A percentile compares a stretch with the other conserved stretches of the same genome.
These are phyloP conservation scores for Pyrocoelia pectoralis DNA, from an alignment of 2,888 invertebrate species.

Conservation along the genomic window DNA sequence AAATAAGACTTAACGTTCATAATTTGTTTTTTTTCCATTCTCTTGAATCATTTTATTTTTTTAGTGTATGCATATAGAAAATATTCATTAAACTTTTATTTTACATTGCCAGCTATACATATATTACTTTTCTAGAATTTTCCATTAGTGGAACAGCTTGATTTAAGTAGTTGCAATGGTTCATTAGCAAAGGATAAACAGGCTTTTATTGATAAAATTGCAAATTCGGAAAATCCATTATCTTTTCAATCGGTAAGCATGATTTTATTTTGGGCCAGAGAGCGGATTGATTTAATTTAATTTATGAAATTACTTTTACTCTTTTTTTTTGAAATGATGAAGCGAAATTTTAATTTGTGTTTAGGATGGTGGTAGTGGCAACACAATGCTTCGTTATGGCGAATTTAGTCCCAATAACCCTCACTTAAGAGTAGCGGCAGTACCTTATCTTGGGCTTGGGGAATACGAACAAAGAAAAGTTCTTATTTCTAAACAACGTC, in stretches of 20 bases:
- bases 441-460: conserved; percentile 66
- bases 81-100: conserved; percentile 2
- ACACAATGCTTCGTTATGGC: conserved; percentile 66
- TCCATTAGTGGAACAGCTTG: conserved; percentile 53
- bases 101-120: conserved; percentile 36
- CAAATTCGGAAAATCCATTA: conserved; percentile 51
- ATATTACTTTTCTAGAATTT: conserved; percentile 52
- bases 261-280: conserved; percentile 35
- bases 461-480: conserved; percentile 66
- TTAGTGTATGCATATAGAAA: background rate
- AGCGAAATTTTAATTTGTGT: background rate
- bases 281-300: conserved; percentile 9
- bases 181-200: conserved; percentile 52
- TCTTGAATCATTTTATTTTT: too few species aligned
- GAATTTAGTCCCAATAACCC: conserved; percentile 72
- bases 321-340: background rate
- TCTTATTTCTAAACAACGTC: conserved; percentile 62
- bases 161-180: conserved; percentile 53
- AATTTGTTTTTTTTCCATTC: too few species aligned
- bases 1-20: too few species aligned
- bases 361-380: conserved; percentile 50
- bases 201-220: conserved; percentile 52
- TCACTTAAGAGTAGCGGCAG: conserved; percentile 61
- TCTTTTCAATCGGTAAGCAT: conserved; percentile 57
- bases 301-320: background rate